Conservation (phyloP, 2,113 vertebrate genomes). For the Upupa epops region DNA sequence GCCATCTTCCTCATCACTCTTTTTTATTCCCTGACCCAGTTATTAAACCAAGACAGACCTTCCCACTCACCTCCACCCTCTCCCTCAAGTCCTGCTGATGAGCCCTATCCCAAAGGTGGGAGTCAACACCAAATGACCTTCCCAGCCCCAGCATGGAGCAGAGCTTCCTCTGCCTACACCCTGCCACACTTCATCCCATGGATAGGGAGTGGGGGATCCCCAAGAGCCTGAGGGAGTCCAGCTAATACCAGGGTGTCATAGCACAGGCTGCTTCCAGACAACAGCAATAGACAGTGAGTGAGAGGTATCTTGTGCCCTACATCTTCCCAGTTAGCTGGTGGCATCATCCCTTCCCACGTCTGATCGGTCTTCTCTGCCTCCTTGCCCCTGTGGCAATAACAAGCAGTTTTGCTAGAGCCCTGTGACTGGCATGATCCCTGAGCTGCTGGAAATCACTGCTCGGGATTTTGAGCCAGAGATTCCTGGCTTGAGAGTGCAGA, state of each 20-base stretch:
- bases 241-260: not conserved
- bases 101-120: rapidly evolving
- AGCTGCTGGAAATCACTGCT: not conserved
- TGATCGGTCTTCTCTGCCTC: not conserved
- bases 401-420: not conserved
- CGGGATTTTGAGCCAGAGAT: not conserved
- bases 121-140: not conserved
- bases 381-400: not conserved
- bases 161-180: not conserved
- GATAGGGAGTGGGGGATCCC: not conserved
- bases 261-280: not conserved
- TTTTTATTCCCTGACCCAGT: not conserved
- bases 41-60: not conserved
- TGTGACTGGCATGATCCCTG: not conserved
- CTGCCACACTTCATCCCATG: rapidly evolving
- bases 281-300: rapidly evolving
- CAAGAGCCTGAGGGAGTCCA: rapidly evolving
- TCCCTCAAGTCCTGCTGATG: not conserved
- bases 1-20: not conserved
- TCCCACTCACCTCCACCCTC: rapidly evolving
- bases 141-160: rapidly evolving
- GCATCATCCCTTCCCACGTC: not conserved
- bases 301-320: not conserved
- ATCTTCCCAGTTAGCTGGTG: rapidly evolving
- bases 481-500: not conserved